phyloP scores from a whole-genome alignment of 2,888 invertebrate species.

The Stegana nigrithorax region DNA sequence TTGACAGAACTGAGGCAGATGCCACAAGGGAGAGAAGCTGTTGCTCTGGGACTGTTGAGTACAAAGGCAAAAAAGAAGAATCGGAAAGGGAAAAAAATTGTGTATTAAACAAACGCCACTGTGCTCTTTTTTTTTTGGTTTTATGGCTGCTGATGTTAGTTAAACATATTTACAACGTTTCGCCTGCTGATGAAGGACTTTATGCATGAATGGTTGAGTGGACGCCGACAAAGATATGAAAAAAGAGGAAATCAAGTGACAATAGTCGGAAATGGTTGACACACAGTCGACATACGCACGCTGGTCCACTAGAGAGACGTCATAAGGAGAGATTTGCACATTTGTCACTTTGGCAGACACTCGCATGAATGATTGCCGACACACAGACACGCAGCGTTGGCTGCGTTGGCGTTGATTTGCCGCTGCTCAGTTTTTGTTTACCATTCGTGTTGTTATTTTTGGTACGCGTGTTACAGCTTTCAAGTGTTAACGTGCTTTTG shows the following conservation, averaged over 20 bases:
- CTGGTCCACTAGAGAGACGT: neutral
- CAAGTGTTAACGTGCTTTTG: neutral
- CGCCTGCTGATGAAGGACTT: constrained; percentile 42
- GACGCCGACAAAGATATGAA: neutral
- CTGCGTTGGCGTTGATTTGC: too few species aligned
- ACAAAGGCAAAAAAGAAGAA: neutral
- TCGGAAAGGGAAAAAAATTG: neutral
- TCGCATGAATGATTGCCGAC: constrained; percentile 8
- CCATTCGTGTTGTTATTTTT: too few species aligned
- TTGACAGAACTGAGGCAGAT: neutral
- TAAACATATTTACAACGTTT: constrained; percentile 35
- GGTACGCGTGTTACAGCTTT: neutral
- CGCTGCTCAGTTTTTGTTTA: neutral
- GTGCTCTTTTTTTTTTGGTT: neutral
- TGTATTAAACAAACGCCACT: neutral
- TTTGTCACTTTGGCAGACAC: constrained; percentile 12
- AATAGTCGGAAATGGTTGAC: neutral
- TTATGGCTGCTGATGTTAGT: neutral
- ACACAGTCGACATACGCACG: neutral
- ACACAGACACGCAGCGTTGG: neutral
- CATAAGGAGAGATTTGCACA: neutral
- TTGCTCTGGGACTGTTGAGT: constrained; percentile 1
- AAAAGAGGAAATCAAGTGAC: neutral
- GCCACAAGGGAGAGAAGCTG: neutral
- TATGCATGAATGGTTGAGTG: constrained; percentile 28